These are phyloP conservation scores for Electrophaes corylata DNA, from an alignment of 2,888 invertebrate genomes.

Conservation along the genomic window DNA sequence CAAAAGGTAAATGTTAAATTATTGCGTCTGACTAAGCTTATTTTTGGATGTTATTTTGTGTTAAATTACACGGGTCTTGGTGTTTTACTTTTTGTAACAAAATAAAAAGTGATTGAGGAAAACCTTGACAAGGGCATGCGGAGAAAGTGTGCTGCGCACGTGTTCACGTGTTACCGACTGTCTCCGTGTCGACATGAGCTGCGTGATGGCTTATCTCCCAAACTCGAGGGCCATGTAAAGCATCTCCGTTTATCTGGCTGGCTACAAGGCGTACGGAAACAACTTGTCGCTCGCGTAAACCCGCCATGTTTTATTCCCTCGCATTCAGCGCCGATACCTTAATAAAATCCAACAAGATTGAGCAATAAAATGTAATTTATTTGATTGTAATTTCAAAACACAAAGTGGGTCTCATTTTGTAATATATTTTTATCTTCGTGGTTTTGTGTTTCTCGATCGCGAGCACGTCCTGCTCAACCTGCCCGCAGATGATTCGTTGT, in stretches of 20 bases:
- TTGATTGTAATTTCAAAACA: slow-evolving; percentile 84
- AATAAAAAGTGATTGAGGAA: slow-evolving; percentile 30
- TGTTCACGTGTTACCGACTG: slow-evolving; percentile 57
- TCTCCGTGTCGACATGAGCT: slow-evolving; percentile 65
- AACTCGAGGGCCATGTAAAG: slow-evolving; percentile 73
- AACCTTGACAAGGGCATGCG: slow-evolving; percentile 41
- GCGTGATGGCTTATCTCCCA: slow-evolving; percentile 73
- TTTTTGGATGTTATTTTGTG: slow-evolving; percentile 20
- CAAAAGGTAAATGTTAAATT: slow-evolving; percentile 26
- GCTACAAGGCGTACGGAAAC: slow-evolving; percentile 58
- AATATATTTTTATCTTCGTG: slow-evolving; percentile 83
- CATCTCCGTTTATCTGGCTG: slow-evolving; percentile 66
- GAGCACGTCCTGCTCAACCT: slow-evolving; percentile 69
- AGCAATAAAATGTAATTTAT: slow-evolving; percentile 85
- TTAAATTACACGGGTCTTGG: slow-evolving; percentile 21
- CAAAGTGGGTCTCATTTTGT: slow-evolving; percentile 83
- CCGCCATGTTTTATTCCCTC: slow-evolving; percentile 80
- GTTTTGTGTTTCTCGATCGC: slow-evolving; percentile 77
- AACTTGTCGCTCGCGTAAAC: slow-evolving; percentile 77
- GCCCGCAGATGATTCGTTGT: slow-evolving; percentile 64
- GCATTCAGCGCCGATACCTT: slow-evolving; percentile 81
- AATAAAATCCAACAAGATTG: slow-evolving; percentile 84
- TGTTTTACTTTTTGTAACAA: slow-evolving; percentile 22
- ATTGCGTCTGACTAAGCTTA: slow-evolving; percentile 22
- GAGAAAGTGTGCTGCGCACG: slow-evolving; percentile 55